A percentile compares a stretch with the other conserved stretches of the same genome.
These are phyloP conservation scores for Perca flavescens DNA, from an alignment of 2,113 vertebrate genomes.

Conservation along the genomic window DNA sequence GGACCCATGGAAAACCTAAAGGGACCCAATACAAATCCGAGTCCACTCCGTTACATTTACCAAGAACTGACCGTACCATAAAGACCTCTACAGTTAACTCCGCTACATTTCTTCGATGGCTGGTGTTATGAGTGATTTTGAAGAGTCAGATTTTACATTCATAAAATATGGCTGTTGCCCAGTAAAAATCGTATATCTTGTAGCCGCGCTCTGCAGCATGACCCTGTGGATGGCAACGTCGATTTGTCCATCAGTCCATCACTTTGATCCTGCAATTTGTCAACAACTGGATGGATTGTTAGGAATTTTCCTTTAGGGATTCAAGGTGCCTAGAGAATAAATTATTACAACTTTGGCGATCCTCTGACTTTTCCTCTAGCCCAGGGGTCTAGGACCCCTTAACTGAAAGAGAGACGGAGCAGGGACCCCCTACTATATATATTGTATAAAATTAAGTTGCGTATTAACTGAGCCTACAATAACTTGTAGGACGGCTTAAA, in stretches of 20 bases:
- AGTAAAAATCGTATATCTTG: neutral
- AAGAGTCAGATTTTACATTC: neutral
- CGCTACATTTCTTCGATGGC: neutral
- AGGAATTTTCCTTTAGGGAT: neutral
- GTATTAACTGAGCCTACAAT: too few species aligned
- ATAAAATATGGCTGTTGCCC: too few species aligned
- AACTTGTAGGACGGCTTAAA: too few species aligned
- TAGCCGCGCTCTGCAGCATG: neutral
- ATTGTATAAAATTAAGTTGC: too few species aligned
- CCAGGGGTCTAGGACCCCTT: too few species aligned
- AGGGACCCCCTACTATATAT: too few species aligned
- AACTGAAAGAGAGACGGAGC: too few species aligned
- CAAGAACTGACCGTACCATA: neutral
- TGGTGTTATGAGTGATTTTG: neutral
- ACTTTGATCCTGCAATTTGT: neutral
- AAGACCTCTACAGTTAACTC: neutral
- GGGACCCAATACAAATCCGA: neutral
- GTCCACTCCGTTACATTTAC: neutral
- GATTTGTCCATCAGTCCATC: neutral
- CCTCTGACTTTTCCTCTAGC: neutral
- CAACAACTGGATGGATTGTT: neutral
- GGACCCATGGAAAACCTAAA: neutral
- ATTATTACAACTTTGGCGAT: neutral
- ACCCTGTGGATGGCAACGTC: neutral
- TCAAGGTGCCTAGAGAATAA: neutral